A percentile compares a stretch with the other conserved stretches of the same genome.
These are phyloP conservation scores for Molossus alvarezi DNA, from an alignment of 2,797 vertebrate species.

Conservation along the genomic window DNA sequence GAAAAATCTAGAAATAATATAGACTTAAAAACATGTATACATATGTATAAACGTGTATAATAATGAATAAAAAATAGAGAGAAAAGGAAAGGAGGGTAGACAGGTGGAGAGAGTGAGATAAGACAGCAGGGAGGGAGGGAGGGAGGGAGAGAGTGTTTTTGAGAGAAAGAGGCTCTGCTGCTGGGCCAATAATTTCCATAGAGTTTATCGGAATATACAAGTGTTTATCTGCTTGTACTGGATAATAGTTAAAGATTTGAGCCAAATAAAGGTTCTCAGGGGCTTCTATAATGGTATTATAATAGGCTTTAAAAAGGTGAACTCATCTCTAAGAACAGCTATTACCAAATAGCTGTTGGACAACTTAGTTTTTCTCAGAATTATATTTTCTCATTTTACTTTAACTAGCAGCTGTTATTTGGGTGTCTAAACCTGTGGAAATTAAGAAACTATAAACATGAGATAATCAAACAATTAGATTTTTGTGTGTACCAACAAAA, in stretches of 20 bases:
- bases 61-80: background rate
- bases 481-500: conserved; percentile 6
- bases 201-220: background rate
- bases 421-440: conserved; percentile 54
- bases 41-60: background rate
- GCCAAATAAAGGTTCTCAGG: conserved; percentile 20
- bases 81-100: background rate
- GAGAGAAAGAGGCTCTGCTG: background rate
- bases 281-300: conserved; percentile 61
- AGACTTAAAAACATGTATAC: background rate
- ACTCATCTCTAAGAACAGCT: conserved; percentile 86
- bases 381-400: conserved; percentile 83
- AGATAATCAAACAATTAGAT: conserved; percentile 64
- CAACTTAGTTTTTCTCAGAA: conserved; percentile 73
- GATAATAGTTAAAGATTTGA: conserved; percentile 13
- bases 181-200: background rate
- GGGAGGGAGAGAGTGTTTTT: background rate
- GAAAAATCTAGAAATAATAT: background rate
- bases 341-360: conserved; percentile 72
- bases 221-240: conserved; percentile 16
- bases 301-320: conserved; percentile 78
- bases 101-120: background rate
- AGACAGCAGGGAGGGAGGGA: too few relatives aligned
- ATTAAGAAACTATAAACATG: conserved; percentile 65
- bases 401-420: conserved; percentile 84